Base-by-base conservation (phyloP, 2,888 invertebrate genomes). In the Hofmannophila pseudospretella region DNA sequence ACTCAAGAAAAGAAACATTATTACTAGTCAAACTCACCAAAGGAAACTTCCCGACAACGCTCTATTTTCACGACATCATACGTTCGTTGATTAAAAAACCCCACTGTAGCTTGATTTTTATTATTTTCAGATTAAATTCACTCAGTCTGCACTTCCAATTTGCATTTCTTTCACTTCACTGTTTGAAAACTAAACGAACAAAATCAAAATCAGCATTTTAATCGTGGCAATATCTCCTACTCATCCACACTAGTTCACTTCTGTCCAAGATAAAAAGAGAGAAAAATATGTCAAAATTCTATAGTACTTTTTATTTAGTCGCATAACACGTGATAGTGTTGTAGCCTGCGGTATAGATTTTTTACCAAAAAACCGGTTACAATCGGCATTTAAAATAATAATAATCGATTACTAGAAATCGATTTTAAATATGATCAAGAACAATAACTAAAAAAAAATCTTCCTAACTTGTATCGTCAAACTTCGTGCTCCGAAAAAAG, bases 11-110 rank as follows among this genome's bases (percentile, higher is more conserved):
- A 36, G 29, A 39, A 42, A 36, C 32, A 36, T 38, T 44, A 33
- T 38, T 34, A 39, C 12, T 41, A 54, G 4, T 11, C 51, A 49
- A 43, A 52, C 65, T 65, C 59, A 75, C 68, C 64, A 58, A 58
- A 60, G 44, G 49, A 62, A 61, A 51, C 51, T 58, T 55, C 45
- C 55, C 56, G 59, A 59, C 55, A 63, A 52, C 45, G 44, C 42
- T 59, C 46, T 55, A 49, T 62, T 60, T 70, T 67, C 53, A 64
- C 61, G 63, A 67, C 73, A 75, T 74, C 58, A 45, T 67, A 63
- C 39, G 56, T 51, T 58, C 45, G 67, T 68, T 51, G 50, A 44
- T 49, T 44, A 38, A 55, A 38, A 55, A 44, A 39, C 30, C 27
- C 29, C 36, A 28, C 45, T 43, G 49, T 40, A 44, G 42, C 41